A percentile compares a stretch with the other conserved stretches of the same genome.
These are phyloP conservation scores for Mastomys coucha DNA, from an alignment of 2,113 vertebrate genomes.

Conservation along the genomic window DNA sequence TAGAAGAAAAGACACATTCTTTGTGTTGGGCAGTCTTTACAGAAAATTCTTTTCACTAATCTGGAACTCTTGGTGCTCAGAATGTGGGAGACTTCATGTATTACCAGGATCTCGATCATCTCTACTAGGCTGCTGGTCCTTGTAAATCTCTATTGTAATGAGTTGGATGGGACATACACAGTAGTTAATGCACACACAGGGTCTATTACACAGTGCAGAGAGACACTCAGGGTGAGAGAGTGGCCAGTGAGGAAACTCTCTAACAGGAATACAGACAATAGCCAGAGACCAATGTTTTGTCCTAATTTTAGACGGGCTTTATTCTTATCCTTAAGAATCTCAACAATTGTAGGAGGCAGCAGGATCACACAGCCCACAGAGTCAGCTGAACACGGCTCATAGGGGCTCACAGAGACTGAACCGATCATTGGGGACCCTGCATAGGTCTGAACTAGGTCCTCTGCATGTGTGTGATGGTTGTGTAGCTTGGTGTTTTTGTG, in stretches of 20 bases:
- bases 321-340: not conserved
- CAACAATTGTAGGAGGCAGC: not conserved
- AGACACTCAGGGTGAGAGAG: not conserved
- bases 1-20: not conserved
- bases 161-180: not conserved
- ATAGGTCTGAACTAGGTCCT: not conserved
- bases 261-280: too few relatives aligned
- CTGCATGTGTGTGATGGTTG: not conserved
- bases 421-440: not conserved
- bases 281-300: not conserved
- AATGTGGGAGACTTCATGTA: not conserved
- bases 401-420: not conserved
- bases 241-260: not conserved
- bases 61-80: not conserved
- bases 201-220: not conserved
- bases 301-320: not conserved
- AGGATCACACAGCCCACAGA: not conserved
- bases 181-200: too few relatives aligned
- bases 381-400: not conserved
- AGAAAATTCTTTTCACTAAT: too few relatives aligned
- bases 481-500: not conserved
- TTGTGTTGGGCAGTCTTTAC: not conserved
- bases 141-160: not conserved
- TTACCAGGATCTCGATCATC: not conserved
- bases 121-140: not conserved